Evolutionary conservation across 2,888 invertebrate species (phyloP).

Genomic region (Dioctria rufipes): DNA sequence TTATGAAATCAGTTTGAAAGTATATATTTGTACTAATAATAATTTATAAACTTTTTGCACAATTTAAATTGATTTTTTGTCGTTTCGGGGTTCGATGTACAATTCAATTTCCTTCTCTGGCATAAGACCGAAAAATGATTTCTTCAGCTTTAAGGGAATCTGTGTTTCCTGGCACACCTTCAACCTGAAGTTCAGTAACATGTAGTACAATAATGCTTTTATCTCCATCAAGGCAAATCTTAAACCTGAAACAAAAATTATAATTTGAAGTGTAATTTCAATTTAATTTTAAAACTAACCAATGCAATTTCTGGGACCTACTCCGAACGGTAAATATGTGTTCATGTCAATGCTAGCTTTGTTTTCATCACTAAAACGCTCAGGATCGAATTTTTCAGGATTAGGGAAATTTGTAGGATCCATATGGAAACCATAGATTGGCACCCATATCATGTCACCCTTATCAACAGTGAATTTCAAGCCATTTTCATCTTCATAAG

Average conservation of each 20-base stretch:
- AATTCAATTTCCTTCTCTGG: conserved; percentile 4
- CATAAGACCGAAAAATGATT: not conserved
- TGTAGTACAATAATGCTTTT: conserved; percentile 52
- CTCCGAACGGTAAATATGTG: conserved; percentile 74
- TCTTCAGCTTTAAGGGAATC: conserved; percentile 53
- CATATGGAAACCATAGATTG: conserved; percentile 72
- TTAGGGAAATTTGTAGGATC: conserved; percentile 73
- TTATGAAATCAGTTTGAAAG: too few species aligned
- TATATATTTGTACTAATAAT: too few species aligned
- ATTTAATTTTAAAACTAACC: conserved; percentile 66
- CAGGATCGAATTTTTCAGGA: conserved; percentile 75
- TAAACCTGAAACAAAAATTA: conserved; percentile 31
- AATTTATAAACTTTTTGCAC: too few species aligned
- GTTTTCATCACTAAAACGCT: conserved; percentile 75
- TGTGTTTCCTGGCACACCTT: conserved; percentile 48
- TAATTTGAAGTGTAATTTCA: not conserved
- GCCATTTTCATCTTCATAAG: conserved; percentile 64
- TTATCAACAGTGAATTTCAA: conserved; percentile 65
- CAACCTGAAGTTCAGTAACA: conserved; percentile 51
- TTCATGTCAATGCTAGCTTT: conserved; percentile 72
- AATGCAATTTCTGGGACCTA: conserved; percentile 77
- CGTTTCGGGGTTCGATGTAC: not conserved
- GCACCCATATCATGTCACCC: conserved; percentile 67
- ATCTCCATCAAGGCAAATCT: conserved; percentile 56
- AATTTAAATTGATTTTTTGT: not conserved